Evolutionary conservation across 1,140 invertebrate species (phyloP), one percentile per base, ranked within the genome.

Genomic region (Halictus rubicundus): DNA sequence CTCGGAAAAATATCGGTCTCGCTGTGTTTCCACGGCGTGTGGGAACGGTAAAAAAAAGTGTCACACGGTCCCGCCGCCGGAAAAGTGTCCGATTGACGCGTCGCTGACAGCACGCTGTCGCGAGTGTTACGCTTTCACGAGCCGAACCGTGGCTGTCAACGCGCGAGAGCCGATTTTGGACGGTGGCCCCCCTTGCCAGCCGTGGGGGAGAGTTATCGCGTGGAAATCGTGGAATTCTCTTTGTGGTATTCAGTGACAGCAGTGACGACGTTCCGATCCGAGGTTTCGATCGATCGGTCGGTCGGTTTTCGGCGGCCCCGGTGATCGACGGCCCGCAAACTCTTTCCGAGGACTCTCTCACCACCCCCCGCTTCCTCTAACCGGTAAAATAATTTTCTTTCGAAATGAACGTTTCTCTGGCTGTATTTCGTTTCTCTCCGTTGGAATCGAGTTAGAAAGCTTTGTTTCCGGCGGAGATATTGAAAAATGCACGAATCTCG

Each of bases 71-170:
- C 32, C 32, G 32, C 32, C 27, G 21, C 60, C 10, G 68, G 49
- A 46, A 72, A 78, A 72, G 68, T 78, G 68, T 57, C 39, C 60
- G 59, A 42, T 27, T 52, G 68, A 57, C 32, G 71, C 70, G 64
- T 68, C 52, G 65, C 57, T 52, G 66, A 77, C 42, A 46, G 66
- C 32, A 49, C 73, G 63, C 71, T 73, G 60, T 64, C 71, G 71
- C 27, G 52, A 46, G 54, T 69, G 74, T 76, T 57, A 76, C 65
- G 76, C 76, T 78, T 78, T 78, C 76, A 69, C 76, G 76, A 71
- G 23, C 16, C 39, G 68, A 61, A 21, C 21, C 19, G 39, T 37
- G n/a, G 14, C 69, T 23, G 61, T 57, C 64, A 66, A 32, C 27
- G 74, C 25, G 4, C 19, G 49, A 32, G 42, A 52, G 42, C 60